Evolutionary conservation across 2,797 vertebrate genomes (phyloP).

Genomic region (Varecia variegata): DNA sequence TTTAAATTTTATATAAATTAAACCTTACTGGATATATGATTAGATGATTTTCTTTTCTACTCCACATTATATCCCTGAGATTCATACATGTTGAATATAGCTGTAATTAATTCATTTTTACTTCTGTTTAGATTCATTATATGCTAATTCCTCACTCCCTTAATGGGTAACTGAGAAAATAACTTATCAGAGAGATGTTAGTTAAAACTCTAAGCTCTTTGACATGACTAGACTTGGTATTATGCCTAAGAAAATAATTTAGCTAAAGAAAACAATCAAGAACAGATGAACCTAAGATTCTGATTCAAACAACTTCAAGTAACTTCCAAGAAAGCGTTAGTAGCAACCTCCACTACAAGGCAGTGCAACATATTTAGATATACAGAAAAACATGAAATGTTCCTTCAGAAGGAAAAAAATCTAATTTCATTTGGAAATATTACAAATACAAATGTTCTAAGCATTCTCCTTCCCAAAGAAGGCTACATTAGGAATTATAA

Average conservation of each 20-base stretch:
- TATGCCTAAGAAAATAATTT: constrained; percentile 11
- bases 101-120: constrained; percentile 26
- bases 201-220: constrained; percentile 41
- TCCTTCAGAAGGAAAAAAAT: background rate
- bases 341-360: background rate
- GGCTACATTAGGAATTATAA: background rate
- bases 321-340: background rate
- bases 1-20: background rate
- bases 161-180: constrained; percentile 3
- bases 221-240: background rate
- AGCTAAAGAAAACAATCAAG: background rate
- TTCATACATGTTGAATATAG: background rate
- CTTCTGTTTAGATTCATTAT: constrained; percentile 1
- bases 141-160: background rate
- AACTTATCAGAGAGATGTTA: background rate
- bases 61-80: background rate
- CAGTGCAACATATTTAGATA: background rate
- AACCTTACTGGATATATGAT: background rate
- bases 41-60: constrained; percentile 1
- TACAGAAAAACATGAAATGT: background rate
- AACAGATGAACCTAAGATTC: constrained; percentile 19
- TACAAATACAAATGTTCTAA: background rate
- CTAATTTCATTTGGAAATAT: constrained; percentile 33
- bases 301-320: background rate
- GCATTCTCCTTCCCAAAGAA: background rate